These are phyloP conservation scores for Heterohyrax brucei DNA, from an alignment of 2,797 vertebrate genomes.

Conservation along the genomic window DNA sequence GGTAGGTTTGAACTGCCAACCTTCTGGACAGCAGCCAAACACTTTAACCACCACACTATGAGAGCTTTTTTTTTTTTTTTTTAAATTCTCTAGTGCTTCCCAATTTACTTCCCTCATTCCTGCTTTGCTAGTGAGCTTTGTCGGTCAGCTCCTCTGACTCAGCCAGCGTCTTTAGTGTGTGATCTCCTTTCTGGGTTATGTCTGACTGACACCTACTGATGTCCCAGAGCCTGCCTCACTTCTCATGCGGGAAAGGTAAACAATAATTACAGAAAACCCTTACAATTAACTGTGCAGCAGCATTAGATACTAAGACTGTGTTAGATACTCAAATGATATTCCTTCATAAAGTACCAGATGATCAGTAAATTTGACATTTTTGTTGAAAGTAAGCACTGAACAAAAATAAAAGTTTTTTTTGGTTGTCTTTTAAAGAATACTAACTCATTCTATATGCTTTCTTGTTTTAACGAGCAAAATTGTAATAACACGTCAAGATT, in stretches of 20 bases:
- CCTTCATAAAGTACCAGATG: not conserved
- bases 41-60: no score
- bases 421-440: not conserved
- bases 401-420: not conserved
- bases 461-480: constrained; percentile 35
- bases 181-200: not conserved
- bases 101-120: not conserved
- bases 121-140: not conserved
- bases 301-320: not conserved
- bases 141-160: not conserved
- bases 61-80: no score
- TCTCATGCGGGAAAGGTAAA: not conserved
- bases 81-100: not conserved
- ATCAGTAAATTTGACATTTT: not conserved
- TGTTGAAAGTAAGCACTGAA: not conserved
- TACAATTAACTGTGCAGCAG: constrained; percentile 9
- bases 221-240: not conserved
- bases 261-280: not conserved
- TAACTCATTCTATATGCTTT: not conserved
- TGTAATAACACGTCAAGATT: not conserved
- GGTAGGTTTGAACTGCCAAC: no score
- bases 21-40: no score
- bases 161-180: not conserved
- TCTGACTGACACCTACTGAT: no score
- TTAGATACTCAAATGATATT: not conserved